Conservation (phyloP, 2,797 vertebrate species). For the Trachops cirrhosus region DNA sequence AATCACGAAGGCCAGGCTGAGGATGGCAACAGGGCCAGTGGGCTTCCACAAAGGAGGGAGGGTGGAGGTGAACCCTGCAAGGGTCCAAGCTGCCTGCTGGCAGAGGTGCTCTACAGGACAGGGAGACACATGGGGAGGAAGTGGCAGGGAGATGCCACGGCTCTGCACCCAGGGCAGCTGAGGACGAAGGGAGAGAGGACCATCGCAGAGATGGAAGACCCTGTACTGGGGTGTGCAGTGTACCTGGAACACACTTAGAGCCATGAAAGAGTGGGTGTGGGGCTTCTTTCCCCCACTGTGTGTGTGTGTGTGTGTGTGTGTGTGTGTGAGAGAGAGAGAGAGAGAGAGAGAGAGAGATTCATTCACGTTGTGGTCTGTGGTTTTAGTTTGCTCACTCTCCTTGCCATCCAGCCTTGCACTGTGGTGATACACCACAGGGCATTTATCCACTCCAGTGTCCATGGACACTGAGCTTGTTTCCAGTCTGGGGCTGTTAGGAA, state of each 20-base stretch:
- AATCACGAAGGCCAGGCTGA: not conserved
- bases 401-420: not conserved
- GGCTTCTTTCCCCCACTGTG: not conserved
- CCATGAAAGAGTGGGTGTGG: not conserved
- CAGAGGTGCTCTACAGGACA: not conserved
- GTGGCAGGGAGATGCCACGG: fast-evolving
- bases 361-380: fast-evolving
- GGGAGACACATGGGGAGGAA: not conserved
- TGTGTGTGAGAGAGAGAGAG: too few relatives aligned
- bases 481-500: not conserved
- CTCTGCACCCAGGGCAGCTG: not conserved
- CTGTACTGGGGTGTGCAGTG: fast-evolving
- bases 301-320: not conserved
- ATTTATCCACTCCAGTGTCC: not conserved
- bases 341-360: not conserved
- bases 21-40: not conserved
- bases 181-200: not conserved
- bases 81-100: not conserved
- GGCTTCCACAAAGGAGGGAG: not conserved
- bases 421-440: fast-evolving
- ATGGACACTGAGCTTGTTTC: not conserved
- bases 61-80: fast-evolving
- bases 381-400: not conserved
- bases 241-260: not conserved
- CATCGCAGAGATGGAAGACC: fast-evolving